Percentiles rank a stretch among this genome's conserved stretches.
Conservation (phyloP, 2,797 vertebrate genomes). For the Malurus leucopterus region DNA sequence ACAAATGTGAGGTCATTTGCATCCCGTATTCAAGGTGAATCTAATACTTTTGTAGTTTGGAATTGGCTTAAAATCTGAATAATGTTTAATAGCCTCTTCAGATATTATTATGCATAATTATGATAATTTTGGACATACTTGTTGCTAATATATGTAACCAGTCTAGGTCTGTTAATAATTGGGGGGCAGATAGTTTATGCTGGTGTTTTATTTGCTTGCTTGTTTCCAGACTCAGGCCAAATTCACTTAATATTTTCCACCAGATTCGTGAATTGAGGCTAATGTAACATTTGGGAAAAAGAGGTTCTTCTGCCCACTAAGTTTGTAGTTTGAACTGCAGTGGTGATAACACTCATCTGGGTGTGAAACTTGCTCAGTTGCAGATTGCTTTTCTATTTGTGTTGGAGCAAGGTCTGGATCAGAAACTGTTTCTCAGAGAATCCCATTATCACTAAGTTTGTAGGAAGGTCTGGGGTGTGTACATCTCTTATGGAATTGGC, state of each 20-base stretch:
- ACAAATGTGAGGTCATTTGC: conserved; percentile 3
- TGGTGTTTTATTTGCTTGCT: neutral
- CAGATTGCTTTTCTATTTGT: neutral
- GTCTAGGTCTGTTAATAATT: neutral
- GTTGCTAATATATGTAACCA: neutral
- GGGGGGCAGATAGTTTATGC: neutral
- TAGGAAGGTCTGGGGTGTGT: neutral
- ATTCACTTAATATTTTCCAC: neutral
- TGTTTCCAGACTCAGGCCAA: neutral
- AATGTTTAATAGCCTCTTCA: neutral
- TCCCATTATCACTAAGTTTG: neutral
- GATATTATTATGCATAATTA: neutral
- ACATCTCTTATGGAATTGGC: neutral
- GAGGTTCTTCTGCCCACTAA: neutral
- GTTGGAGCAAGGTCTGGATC: neutral
- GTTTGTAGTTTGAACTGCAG: neutral
- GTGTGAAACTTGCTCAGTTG: neutral
- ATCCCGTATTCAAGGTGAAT: neutral
- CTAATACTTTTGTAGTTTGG: neutral
- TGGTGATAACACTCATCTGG: neutral
- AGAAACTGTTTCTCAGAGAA: neutral
- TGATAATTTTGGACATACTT: neutral
- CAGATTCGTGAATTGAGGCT: neutral
- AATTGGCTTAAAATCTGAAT: neutral
- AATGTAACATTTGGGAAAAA: neutral